These are phyloP conservation scores for Eufriesea mexicana DNA, from an alignment of 1,140 invertebrate genomes.

Conservation along the genomic window DNA sequence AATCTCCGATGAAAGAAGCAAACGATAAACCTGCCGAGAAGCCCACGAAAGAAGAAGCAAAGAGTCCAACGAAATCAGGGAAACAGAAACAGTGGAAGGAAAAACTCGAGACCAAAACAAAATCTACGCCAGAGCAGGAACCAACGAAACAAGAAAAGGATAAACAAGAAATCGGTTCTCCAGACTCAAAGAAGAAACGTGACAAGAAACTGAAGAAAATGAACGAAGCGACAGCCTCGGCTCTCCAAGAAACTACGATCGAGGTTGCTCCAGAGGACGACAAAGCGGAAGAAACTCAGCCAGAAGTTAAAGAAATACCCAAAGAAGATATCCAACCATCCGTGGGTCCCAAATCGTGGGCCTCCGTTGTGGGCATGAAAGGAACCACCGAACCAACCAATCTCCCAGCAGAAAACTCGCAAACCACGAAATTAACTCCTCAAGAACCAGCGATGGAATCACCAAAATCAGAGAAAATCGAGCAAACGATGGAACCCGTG, in stretches of 20 bases:
- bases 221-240: background rate
- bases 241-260: background rate
- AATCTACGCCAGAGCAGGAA: conserved; percentile 3
- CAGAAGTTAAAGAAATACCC: conserved; percentile 4
- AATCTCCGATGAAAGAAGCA: background rate
- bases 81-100: conserved; percentile 27
- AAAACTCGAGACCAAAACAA: conserved; percentile 20
- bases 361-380: conserved; percentile 59
- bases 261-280: conserved; percentile 5
- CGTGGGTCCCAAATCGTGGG: conserved; percentile 66
- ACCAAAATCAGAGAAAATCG: background rate
- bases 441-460: conserved; percentile 15
- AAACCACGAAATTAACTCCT: background rate
- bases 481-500: background rate
- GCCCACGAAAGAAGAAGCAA: conserved; percentile 38
- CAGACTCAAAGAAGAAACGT: conserved; percentile 22
- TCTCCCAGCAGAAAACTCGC: conserved; percentile 3
- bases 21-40: background rate
- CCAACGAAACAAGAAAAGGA: conserved; percentile 47
- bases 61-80: background rate
- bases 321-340: conserved; percentile 41
- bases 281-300: background rate
- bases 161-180: background rate
- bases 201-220: conserved; percentile 26
- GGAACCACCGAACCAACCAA: background rate